Evolutionary conservation across 2,888 invertebrate genomes (phyloP).

Genomic region (Cryptocheilus praepositus): DNA sequence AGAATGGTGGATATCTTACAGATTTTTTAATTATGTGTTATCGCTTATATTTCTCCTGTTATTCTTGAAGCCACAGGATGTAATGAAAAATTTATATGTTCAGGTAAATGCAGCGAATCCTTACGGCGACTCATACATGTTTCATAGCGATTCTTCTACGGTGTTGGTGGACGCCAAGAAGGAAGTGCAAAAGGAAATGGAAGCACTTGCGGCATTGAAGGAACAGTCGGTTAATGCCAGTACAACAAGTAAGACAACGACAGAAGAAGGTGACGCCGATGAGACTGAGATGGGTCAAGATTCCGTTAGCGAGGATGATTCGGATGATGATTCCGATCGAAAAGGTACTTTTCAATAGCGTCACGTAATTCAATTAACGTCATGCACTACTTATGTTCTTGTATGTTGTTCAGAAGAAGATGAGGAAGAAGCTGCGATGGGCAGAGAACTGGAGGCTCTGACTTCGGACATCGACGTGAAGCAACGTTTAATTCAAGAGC

Average conservation of each 20-base stretch:
- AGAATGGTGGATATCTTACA: slow-evolving; percentile 13
- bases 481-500: slow-evolving; percentile 93
- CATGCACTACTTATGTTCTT: slow-evolving; percentile 20
- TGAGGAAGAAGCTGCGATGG: slow-evolving; percentile 78
- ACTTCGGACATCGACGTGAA: slow-evolving; percentile 97
- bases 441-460: slow-evolving; percentile 90
- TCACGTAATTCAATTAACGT: not conserved
- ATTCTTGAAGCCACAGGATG: not conserved
- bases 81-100: slow-evolving; percentile 7
- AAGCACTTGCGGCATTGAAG: slow-evolving; percentile 75
- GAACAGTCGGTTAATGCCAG: slow-evolving; percentile 62
- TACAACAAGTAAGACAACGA: slow-evolving; percentile 74
- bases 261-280: slow-evolving; percentile 76
- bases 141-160: slow-evolving; percentile 78
- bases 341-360: slow-evolving; percentile 73
- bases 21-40: not conserved
- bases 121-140: slow-evolving; percentile 77
- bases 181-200: slow-evolving; percentile 84
- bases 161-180: slow-evolving; percentile 87
- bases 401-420: slow-evolving; percentile 67
- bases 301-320: slow-evolving; percentile 78
- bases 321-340: slow-evolving; percentile 78
- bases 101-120: slow-evolving; percentile 68
- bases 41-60: not conserved
- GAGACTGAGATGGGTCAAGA: slow-evolving; percentile 79